Evolutionary conservation across 1,140 invertebrate species (phyloP), one percentile per base, ranked within the genome.

Genomic region (Bradysia coprophila): DNA sequence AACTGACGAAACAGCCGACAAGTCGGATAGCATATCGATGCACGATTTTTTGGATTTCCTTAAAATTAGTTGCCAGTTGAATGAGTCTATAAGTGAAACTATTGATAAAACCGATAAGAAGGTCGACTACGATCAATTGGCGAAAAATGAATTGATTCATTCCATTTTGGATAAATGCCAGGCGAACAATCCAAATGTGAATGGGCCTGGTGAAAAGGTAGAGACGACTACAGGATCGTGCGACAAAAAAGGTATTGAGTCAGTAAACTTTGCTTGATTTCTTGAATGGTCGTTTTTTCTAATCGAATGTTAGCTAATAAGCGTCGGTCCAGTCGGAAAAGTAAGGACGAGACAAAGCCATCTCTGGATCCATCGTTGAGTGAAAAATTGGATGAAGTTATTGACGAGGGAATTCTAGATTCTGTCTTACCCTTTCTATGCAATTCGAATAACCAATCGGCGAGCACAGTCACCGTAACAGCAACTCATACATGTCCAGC

Each of bases 381-480:
- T 11, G 53, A 59, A 33, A 56, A 59, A 46, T 36, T 61, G 20
- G 57, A 61, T 42, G 49, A 77, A 63, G 70, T 82, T 5, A 66
- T 83, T 41, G 76, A 79, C 38, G 80, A 84, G 62, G 81, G 81
- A 19, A 67, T 85, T 43, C 57, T 85, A 18, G 81, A 85, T 57
- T 83, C 81, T 0, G 74, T 84, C 43, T 53, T 84, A 9, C 76
- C 80, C 1, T 80, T 78, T 45, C 66, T 81, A 11, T 61, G 57
- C 32, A 56, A 56, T 8, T 18, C 38, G 15, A 6, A 5, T 6
- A n/a, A 10, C 8, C 28, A 8, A 31, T 31, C 28, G 8, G n/a
- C 28, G 8, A 31, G n/a, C n/a, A 31, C n/a, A n/a, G n/a, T n/a
- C n/a, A n/a, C n/a, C n/a, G n/a, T n/a, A n/a, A 28, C 24, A 8